A percentile compares a stretch with the other conserved stretches of the same genome.
Evolutionary conservation across 2,888 invertebrate species (phyloP).

Genomic region (Siphlonurus alternatus): DNA sequence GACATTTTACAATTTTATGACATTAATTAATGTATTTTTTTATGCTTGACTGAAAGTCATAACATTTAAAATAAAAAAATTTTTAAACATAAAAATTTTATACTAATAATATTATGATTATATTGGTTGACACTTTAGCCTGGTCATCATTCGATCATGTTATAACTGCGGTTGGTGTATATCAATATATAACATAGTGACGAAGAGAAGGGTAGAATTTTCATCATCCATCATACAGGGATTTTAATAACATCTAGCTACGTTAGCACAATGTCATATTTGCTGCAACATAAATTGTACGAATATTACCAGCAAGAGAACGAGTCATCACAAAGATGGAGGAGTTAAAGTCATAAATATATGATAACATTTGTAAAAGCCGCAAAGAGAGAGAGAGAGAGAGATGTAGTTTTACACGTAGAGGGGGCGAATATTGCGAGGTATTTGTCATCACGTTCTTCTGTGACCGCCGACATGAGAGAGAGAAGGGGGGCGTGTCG

Average conservation of each 20-base stretch:
- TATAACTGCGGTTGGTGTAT: neutral
- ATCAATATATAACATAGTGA: neutral
- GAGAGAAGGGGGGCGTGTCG: constrained; percentile 25
- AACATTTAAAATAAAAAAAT: too few species aligned
- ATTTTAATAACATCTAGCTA: neutral
- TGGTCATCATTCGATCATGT: neutral
- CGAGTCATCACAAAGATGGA: constrained; percentile 6
- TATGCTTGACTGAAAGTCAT: too few species aligned
- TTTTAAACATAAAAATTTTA: too few species aligned
- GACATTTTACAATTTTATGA: too few species aligned
- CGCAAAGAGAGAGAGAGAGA: neutral
- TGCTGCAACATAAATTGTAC: neutral
- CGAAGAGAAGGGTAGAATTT: neutral
- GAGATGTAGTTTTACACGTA: neutral
- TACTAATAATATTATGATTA: too few species aligned
- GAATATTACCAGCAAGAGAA: neutral
- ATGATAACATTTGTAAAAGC: constrained; percentile 32
- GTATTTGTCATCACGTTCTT: constrained; percentile 12
- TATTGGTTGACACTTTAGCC: too few species aligned
- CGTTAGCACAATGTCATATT: neutral
- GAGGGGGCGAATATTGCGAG: neutral
- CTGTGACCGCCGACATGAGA: constrained; percentile 5
- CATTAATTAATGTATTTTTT: too few species aligned
- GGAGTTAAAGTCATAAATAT: constrained; percentile 27
- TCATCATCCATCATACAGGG: neutral